Conservation (phyloP, 2,888 invertebrate species). For the Chironomus tentans region DNA sequence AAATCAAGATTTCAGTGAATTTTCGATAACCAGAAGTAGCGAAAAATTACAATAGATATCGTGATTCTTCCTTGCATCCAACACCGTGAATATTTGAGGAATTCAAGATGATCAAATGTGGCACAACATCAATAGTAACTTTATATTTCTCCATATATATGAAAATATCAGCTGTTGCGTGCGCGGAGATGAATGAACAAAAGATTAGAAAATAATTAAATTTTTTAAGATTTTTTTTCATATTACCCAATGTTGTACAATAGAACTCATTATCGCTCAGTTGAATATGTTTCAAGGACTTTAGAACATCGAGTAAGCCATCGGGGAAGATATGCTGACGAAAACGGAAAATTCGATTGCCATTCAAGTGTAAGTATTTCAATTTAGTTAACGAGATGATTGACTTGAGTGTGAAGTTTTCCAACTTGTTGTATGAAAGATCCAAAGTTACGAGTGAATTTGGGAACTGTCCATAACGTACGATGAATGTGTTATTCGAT, state of each 20-base stretch:
- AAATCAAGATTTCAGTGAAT: background rate
- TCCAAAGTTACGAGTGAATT: constrained; percentile 11
- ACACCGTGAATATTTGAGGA: constrained; percentile 21
- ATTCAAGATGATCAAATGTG: constrained; percentile 20
- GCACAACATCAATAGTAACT: constrained; percentile 19
- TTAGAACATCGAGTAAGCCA: constrained; percentile 14
- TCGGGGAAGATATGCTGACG: constrained; percentile 23
- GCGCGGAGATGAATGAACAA: background rate
- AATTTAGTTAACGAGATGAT: constrained; percentile 14
- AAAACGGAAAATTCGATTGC: constrained; percentile 16
- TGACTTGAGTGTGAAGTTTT: constrained; percentile 24
- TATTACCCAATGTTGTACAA: constrained; percentile 15
- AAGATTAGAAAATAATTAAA: background rate
- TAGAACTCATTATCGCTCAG: constrained; percentile 23
- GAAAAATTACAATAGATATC: constrained; percentile 2
- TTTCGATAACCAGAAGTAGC: background rate
- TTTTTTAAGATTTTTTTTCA: background rate
- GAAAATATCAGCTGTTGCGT: constrained; percentile 13
- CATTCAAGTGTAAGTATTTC: constrained; percentile 11
- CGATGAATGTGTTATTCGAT: constrained; percentile 1
- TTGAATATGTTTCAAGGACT: constrained; percentile 18
- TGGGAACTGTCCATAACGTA: constrained; percentile 18
- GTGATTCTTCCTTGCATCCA: constrained; percentile 21
- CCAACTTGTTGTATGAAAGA: constrained; percentile 21
- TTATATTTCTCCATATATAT: constrained; percentile 21